phyloP scores from a whole-genome alignment of 2,888 invertebrate genomes.

The Phragmatobia fuliginosa region DNA sequence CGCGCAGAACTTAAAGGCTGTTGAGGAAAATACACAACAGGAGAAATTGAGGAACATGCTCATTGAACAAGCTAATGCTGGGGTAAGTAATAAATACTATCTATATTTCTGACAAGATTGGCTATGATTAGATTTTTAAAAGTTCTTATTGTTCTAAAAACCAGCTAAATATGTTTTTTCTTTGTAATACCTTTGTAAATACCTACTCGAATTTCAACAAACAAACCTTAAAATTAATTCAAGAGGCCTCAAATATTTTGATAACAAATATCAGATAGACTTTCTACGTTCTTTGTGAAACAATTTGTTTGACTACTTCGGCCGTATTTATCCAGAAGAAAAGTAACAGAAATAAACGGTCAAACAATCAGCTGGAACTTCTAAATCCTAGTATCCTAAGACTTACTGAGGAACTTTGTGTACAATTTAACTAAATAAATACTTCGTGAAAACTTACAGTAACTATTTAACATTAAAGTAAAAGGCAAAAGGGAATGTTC shows the following conservation, averaged over 20 bases:
- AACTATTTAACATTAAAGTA: slow-evolving; percentile 10
- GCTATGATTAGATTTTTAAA: no score
- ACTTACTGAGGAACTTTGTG: background rate
- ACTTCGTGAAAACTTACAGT: slow-evolving; percentile 2
- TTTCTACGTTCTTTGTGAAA: background rate
- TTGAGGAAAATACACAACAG: slow-evolving; percentile 77
- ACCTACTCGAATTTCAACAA: no score
- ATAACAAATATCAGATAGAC: background rate
- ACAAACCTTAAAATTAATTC: background rate
- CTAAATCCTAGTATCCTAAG: slow-evolving; percentile 11
- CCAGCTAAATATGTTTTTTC: no score
- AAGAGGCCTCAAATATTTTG: background rate
- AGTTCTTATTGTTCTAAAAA: no score
- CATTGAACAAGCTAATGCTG: slow-evolving; percentile 75
- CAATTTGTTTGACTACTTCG: background rate
- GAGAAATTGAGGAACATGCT: slow-evolving; percentile 76
- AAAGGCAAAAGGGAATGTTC: background rate
- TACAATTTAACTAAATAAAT: slow-evolving; percentile 7
- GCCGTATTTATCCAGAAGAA: background rate
- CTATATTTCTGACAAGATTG: no score
- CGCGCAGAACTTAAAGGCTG: slow-evolving; percentile 79
- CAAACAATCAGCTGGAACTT: background rate
- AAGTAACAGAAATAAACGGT: background rate
- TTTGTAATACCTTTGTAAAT: no score
- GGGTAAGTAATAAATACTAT: slow-evolving; percentile 56